phyloP scores from a whole-genome alignment of 2,888 invertebrate species.

The Silvanus unidentatus region DNA sequence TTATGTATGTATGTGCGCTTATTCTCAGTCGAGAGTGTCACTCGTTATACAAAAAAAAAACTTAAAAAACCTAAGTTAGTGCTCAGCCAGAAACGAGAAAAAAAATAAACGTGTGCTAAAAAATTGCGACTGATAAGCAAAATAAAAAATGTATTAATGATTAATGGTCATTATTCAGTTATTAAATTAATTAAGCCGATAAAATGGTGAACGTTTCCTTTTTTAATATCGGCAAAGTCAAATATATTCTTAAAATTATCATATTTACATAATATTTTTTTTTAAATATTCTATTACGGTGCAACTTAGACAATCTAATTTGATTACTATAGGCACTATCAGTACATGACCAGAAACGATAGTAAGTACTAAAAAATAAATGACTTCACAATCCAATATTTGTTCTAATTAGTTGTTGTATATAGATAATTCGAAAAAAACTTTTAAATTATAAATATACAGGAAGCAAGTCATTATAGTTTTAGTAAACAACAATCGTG shows the following conservation, averaged over 20 bases:
- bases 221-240: slow-evolving; percentile 6
- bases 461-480: slow-evolving; percentile 8
- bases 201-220: no score
- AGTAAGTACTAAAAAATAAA: slow-evolving; percentile 18
- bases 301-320: slow-evolving; percentile 38
- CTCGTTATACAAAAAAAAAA: not conserved
- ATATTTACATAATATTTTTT: slow-evolving; percentile 24
- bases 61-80: no score
- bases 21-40: slow-evolving; percentile 18
- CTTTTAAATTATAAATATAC: no score
- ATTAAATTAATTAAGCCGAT: no score
- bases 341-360: slow-evolving; percentile 35
- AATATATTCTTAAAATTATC: slow-evolving; percentile 28
- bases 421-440: no score
- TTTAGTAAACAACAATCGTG: slow-evolving; percentile 14
- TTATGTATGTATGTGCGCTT: slow-evolving; percentile 19
- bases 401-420: slow-evolving; percentile 1
- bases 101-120: no score
- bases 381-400: slow-evolving; percentile 8
- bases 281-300: slow-evolving; percentile 17
- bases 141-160: no score
- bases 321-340: slow-evolving; percentile 44
- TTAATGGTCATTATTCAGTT: no score
- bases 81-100: no score
- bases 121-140: no score